Evolutionary conservation across 92 coral and sea anemone genomes (phyloP).

Genomic region (Porites rus): DNA sequence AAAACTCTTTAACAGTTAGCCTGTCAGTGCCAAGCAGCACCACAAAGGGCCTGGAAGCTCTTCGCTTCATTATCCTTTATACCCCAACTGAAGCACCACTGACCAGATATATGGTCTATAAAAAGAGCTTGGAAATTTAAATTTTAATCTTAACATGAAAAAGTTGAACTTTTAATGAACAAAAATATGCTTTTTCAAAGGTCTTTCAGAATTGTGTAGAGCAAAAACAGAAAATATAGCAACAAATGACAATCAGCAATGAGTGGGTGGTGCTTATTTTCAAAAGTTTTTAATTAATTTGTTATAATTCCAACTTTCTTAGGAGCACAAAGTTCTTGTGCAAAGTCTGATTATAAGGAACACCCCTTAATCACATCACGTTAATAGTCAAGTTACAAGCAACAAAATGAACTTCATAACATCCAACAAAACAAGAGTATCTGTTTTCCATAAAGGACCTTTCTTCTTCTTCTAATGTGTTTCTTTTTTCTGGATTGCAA

Average conservation of each 20-base stretch:
- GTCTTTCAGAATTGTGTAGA: too few species aligned
- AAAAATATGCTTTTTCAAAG: not conserved
- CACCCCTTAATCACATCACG: not conserved
- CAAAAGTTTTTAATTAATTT: too few species aligned
- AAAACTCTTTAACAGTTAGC: not conserved
- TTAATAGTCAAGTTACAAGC: slow-evolving; percentile 12
- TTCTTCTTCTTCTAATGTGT: not conserved
- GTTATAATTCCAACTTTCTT: too few species aligned
- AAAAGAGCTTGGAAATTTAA: slow-evolving; percentile 5
- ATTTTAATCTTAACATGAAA: slow-evolving; percentile 9
- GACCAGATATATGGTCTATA: slow-evolving; percentile 10
- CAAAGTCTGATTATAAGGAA: too few species aligned
- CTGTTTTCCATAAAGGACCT: slow-evolving; percentile 1
- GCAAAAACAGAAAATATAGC: too few species aligned
- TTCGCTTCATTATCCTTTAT: not conserved
- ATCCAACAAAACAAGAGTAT: slow-evolving; percentile 15
- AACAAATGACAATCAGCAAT: too few species aligned
- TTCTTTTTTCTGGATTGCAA: not conserved
- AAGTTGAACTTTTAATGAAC: slow-evolving; percentile 9
- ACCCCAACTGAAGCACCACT: slow-evolving; percentile 9
- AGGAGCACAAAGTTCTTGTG: too few species aligned
- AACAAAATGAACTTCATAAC: slow-evolving; percentile 18
- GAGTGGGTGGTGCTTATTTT: too few species aligned
- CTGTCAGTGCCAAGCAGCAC: slow-evolving; percentile 8
- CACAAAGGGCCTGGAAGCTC: not conserved